Conservation (phyloP, 35 echinoderm and acorn worm genomes). For the Hemicentrotus pulcherrimus region DNA sequence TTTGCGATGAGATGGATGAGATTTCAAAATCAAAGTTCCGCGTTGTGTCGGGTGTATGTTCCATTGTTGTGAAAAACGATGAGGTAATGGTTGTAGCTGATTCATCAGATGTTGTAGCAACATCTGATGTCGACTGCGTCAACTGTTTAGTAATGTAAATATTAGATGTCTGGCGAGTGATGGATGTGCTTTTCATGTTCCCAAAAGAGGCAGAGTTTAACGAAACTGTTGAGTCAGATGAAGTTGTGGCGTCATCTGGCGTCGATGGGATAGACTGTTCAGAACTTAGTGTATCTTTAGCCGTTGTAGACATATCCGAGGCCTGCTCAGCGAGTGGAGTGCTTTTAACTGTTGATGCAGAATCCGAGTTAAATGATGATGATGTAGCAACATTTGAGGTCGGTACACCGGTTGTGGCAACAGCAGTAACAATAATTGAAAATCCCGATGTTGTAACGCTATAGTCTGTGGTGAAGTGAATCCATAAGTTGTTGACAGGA, state of each 20-base stretch:
- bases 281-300: background rate
- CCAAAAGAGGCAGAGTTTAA: background rate
- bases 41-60: background rate
- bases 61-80: background rate
- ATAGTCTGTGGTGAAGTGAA: background rate
- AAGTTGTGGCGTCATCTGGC: background rate
- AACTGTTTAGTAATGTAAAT: background rate
- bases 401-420: background rate
- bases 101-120: background rate
- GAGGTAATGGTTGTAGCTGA: background rate
- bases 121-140: background rate
- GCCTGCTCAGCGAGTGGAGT: background rate
- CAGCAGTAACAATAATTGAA: background rate
- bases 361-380: background rate
- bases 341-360: background rate
- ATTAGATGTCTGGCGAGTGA: background rate
- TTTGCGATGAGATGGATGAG: background rate
- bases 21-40: background rate
- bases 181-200: background rate
- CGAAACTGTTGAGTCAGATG: background rate
- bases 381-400: background rate
- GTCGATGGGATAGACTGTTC: background rate
- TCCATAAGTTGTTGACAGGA: background rate
- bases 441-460: background rate
- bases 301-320: background rate